phyloP scores from a whole-genome alignment of 1,140 invertebrate genomes.

The Leptinotarsa defecta region DNA sequence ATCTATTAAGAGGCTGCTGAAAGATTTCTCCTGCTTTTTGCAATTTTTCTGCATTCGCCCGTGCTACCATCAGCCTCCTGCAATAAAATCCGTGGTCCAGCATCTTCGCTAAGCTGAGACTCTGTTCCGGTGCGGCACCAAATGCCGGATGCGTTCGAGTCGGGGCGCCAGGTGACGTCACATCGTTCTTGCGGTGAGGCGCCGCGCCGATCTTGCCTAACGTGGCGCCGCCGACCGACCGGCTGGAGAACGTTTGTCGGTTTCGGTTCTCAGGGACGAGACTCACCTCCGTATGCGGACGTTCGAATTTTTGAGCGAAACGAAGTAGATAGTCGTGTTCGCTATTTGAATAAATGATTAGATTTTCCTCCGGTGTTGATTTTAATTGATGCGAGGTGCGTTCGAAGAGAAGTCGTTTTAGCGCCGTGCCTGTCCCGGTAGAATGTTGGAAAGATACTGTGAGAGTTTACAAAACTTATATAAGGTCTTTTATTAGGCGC shows the following conservation, averaged over 20 bases:
- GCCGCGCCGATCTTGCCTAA: not conserved
- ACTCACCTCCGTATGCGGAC: not conserved
- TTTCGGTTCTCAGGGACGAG: not conserved
- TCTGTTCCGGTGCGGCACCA: constrained; percentile 1
- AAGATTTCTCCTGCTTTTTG: no score
- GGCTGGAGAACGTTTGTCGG: not conserved
- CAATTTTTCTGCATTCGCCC: not conserved
- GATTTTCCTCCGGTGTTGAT: no score
- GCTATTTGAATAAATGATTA: no score
- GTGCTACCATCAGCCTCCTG: not conserved
- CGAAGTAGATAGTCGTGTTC: not conserved
- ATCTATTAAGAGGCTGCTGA: no score
- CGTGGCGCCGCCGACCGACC: not conserved
- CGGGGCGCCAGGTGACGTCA: constrained; percentile 20
- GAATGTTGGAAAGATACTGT: no score
- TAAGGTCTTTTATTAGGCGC: no score
- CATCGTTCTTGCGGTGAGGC: not conserved
- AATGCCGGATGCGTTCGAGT: constrained; percentile 6
- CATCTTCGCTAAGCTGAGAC: not conserved
- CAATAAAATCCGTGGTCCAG: not conserved
- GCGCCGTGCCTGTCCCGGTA: no score
- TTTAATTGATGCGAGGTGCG: no score
- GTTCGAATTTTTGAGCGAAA: not conserved
- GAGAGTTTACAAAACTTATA: no score
- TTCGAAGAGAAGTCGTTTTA: no score